Evolutionary conservation across 1,140 invertebrate species (phyloP).

Genomic region (Trachymyrmex septentrionalis): DNA sequence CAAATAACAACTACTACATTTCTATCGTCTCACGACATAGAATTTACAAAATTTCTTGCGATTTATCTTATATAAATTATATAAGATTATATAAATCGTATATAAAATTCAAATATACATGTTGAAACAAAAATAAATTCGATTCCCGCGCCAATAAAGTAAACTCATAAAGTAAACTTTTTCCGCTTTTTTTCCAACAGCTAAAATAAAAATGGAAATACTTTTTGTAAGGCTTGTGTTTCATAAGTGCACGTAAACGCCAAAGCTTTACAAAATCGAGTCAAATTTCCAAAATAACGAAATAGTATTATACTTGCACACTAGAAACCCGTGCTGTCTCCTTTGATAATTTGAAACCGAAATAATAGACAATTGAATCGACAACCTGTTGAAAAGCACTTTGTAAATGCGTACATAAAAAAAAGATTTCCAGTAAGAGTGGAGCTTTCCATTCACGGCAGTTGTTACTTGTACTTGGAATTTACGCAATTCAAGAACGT

Average conservation of each 20-base stretch:
- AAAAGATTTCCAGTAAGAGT: slow-evolving; percentile 5
- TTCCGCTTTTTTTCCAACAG: not conserved
- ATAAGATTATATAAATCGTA: not conserved
- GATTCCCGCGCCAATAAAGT: not conserved
- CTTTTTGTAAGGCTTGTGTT: not conserved
- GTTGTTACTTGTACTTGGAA: slow-evolving; percentile 26
- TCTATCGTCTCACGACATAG: not conserved
- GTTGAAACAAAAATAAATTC: not conserved
- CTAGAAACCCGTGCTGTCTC: not conserved
- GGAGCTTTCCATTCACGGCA: slow-evolving; percentile 14
- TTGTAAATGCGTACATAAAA: slow-evolving; percentile 24
- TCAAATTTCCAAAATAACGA: slow-evolving; percentile 18
- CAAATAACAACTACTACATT: not conserved
- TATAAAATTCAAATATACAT: not conserved
- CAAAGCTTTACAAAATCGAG: not conserved
- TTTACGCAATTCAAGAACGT: slow-evolving; percentile 11
- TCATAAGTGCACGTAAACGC: not conserved
- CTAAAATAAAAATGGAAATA: not conserved
- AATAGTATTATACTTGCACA: not conserved
- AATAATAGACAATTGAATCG: slow-evolving; percentile 67
- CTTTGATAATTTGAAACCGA: slow-evolving; percentile 40
- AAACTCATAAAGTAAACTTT: slow-evolving; percentile 4
- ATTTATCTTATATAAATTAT: not conserved
- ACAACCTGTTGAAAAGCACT: slow-evolving; percentile 76
- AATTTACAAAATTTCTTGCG: not conserved